Evolutionary conservation across 2,888 invertebrate species (phyloP).

Genomic region (Thalpophila matura): DNA sequence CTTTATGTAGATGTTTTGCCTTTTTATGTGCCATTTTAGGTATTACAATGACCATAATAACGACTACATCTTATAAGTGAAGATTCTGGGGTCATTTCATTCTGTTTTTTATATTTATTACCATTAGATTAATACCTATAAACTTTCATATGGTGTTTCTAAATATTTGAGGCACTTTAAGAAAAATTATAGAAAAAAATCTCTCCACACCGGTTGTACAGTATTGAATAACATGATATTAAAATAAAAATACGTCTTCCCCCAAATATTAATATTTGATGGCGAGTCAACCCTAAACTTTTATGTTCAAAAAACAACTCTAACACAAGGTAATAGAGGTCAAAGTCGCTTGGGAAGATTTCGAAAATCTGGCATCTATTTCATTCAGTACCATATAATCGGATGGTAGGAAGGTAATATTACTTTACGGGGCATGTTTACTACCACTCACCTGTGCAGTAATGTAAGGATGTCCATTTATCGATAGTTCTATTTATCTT

Average conservation of each 20-base stretch:
- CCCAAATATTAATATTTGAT: conserved; percentile 48
- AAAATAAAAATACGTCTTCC: conserved; percentile 42
- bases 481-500: conserved; percentile 48
- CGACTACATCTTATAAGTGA: not conserved
- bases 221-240: conserved; percentile 37
- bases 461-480: conserved; percentile 57
- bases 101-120: no score
- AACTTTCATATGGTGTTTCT: no score
- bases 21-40: not conserved
- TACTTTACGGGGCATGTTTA: conserved; percentile 79
- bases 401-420: conserved; percentile 72
- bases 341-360: conserved; percentile 19
- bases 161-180: not conserved
- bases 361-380: conserved; percentile 51
- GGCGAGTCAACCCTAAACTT: conserved; percentile 15
- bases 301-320: conserved; percentile 12
- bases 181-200: not conserved
- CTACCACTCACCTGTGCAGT: conserved; percentile 76
- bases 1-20: not conserved
- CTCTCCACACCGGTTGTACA: not conserved
- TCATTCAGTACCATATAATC: conserved; percentile 57
- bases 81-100: not conserved
- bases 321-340: conserved; percentile 5
- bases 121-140: no score
- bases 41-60: not conserved